Percentiles rank a stretch among this genome's conserved stretches.
Evolutionary conservation across 2,888 invertebrate species (phyloP).

Genomic region (Lamellibrachia satsuma): DNA sequence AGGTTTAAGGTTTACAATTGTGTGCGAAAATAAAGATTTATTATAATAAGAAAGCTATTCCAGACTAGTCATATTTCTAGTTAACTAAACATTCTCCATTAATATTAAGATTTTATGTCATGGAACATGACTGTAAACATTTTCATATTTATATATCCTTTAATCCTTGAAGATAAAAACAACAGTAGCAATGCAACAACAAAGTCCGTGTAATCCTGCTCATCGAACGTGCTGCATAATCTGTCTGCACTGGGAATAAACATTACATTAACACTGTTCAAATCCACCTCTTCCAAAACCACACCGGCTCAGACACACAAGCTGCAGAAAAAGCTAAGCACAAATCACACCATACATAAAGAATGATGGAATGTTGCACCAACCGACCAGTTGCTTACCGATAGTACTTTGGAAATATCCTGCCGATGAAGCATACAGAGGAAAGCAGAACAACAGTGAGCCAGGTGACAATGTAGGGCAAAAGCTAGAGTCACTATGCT

Average conservation of each 20-base stretch:
- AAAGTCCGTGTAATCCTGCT: not conserved
- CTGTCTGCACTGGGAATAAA: not conserved
- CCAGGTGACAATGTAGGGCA: not conserved
- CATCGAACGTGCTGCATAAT: not conserved
- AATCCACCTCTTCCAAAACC: not conserved
- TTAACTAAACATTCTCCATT: not conserved
- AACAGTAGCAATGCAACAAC: not conserved
- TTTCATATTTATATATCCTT: not conserved
- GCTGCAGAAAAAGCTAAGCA: constrained; percentile 1
- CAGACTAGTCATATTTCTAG: not conserved
- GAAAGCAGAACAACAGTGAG: constrained; percentile 8
- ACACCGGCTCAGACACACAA: not conserved
- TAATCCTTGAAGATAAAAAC: not conserved
- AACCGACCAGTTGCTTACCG: constrained; percentile 61
- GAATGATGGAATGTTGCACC: not conserved
- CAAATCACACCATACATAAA: not conserved
- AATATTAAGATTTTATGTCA: no score
- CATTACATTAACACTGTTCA: not conserved
- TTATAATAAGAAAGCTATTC: not conserved
- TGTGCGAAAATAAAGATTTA: no score
- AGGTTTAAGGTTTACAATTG: not conserved
- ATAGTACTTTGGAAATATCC: constrained; percentile 71
- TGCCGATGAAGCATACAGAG: constrained; percentile 47
- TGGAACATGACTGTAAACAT: not conserved
- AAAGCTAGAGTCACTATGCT: not conserved